A percentile compares a stretch with the other conserved stretches of the same genome.
phyloP scores from a whole-genome alignment of 2,113 vertebrate species.

The Kryptolebias marmoratus region DNA sequence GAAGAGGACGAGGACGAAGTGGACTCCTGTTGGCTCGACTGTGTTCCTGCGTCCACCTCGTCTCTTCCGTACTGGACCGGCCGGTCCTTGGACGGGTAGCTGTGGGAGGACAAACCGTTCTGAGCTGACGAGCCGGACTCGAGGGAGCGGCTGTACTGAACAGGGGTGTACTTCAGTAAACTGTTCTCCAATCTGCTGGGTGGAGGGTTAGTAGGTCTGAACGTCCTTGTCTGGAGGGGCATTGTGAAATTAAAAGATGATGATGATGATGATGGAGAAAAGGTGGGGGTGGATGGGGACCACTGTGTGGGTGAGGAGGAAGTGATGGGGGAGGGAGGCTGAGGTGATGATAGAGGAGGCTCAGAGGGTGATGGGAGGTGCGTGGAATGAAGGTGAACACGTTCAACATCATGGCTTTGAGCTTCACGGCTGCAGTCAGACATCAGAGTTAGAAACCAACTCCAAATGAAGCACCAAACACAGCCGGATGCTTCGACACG shows the following conservation, averaged over 20 bases:
- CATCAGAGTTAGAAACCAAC: conserved; percentile 44
- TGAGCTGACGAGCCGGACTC: conserved; percentile 25
- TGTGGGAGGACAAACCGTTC: conserved; percentile 18
- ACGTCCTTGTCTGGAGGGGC: conserved; percentile 40
- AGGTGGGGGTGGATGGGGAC: neutral
- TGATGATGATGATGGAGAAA: conserved; percentile 4
- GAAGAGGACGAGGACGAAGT: conserved; percentile 11
- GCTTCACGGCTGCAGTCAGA: conserved; percentile 64
- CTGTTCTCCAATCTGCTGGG: conserved; percentile 77
- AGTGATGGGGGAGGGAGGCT: neutral
- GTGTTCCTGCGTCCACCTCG: conserved; percentile 34
- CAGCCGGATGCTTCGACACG: neutral
- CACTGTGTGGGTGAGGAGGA: conserved; percentile 3
- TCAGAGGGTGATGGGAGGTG: conserved; percentile 15
- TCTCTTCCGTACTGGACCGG: conserved; percentile 40
- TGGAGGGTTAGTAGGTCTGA: conserved; percentile 45
- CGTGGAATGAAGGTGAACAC: conserved; percentile 42
- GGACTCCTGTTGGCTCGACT: conserved; percentile 29
- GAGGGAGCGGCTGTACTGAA: conserved; percentile 76
- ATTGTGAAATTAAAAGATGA: conserved; percentile 26
- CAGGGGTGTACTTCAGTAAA: conserved; percentile 76
- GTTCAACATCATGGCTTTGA: conserved; percentile 44
- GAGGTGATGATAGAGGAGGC: conserved; percentile 5
- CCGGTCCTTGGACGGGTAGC: conserved; percentile 16
- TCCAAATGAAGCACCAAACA: conserved; percentile 10